Conservation (phyloP, 2,113 vertebrate species). For the Columbina picui region DNA sequence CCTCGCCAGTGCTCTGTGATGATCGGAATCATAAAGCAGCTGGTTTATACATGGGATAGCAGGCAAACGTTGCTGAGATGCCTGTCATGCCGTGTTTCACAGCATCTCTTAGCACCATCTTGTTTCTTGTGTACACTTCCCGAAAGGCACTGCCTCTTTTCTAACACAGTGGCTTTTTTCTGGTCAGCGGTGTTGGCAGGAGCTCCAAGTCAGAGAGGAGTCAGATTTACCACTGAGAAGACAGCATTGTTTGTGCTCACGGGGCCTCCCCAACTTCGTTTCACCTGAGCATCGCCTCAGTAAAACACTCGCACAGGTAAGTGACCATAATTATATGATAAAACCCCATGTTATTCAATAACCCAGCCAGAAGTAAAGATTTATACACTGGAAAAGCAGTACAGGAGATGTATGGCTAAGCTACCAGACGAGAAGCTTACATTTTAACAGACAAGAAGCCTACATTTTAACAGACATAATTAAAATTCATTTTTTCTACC, state of each 20-base stretch:
- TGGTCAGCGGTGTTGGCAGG: neutral
- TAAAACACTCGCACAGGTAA: neutral
- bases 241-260: neutral
- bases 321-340: neutral
- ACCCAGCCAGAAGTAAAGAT: neutral
- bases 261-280: neutral
- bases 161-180: neutral
- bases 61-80: neutral
- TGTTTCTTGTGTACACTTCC: neutral
- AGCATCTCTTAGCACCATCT: neutral
- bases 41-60: neutral
- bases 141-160: neutral
- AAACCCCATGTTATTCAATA: neutral
- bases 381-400: neutral
- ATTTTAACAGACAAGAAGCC: neutral
- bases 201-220: neutral
- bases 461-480: neutral
- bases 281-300: neutral
- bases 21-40: neutral
- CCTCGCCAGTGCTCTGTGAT: neutral
- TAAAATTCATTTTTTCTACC: neutral
- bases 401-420: neutral
- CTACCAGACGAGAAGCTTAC: neutral
- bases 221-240: neutral
- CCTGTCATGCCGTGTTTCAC: accelerated